Base-by-base conservation (phyloP, 2,113 vertebrate species). In the Apteryx owenii region DNA sequence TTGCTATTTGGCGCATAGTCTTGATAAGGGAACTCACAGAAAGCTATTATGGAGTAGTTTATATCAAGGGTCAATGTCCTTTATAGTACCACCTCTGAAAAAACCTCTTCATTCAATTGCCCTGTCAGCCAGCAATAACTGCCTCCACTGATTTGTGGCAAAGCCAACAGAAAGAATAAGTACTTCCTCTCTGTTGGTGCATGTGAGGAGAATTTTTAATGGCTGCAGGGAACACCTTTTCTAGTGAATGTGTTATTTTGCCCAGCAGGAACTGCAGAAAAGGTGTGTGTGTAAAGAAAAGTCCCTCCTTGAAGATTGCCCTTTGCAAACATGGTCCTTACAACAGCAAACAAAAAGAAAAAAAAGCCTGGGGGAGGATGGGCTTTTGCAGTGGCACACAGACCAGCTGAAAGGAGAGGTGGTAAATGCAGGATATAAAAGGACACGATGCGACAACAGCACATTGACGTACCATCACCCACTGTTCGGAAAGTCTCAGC, bases 91-190 rank as follows among this genome's bases (percentile, higher is more conserved):
- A 71, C 81, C 84, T 82, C 75, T 88, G 78, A 90, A 94, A 82
- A 82, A 90, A 80, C 31, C 8, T 78, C 46, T 93, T 95, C 62
- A 82, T 94, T 95, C 54, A 58, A 75, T 82, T 82, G 46, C 17
- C 62, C 29, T 85, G 79, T 81, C 81, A 88, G 85, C 33, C 76
- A 70, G 75, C 54, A 95, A 68, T 89, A 93, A 70, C 60, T n/a
- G 21, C 76, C 68, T 91, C 50, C 77, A 56, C 64, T 85, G 79
- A 91, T 95, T 91, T 90, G 71, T 85, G 68, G 81, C 60, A 88
- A 91, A 94, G 46, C 28, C 60, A 89, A 71, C 21, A 18, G 68
- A 76, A 94, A 77, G 73, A 85, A 60, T 68, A 54, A 75, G 5
- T 25, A 20, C n/a, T 78, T 89, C 40, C 28, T 89, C 12, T 25